Percentiles rank a stretch among this genome's conserved stretches.
Conservation (phyloP, 1,140 invertebrate genomes). For the Druon quercuslanigerum region DNA sequence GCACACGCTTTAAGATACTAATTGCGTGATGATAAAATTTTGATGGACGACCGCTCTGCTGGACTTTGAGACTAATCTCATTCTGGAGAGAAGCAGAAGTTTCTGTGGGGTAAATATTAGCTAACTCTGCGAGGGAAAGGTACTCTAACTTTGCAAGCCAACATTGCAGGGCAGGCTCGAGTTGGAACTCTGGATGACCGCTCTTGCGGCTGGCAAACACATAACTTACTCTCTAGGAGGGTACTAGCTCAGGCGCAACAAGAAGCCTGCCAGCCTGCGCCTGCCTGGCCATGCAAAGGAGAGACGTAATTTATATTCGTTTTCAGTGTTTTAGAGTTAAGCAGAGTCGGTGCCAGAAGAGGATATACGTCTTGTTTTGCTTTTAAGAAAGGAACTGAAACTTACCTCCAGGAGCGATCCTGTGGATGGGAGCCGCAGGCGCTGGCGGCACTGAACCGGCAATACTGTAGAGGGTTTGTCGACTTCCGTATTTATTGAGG, state of each 20-base stretch:
- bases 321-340: conserved; percentile 7
- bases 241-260: conserved; percentile 15
- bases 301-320: conserved; percentile 23
- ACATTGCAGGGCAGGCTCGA: background rate
- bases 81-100: background rate
- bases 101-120: conserved; percentile 19
- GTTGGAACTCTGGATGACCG: background rate
- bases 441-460: conserved; percentile 68
- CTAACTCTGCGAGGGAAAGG: background rate
- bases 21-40: too few species aligned
- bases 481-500: conserved; percentile 74
- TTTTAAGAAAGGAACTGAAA: conserved; percentile 39
- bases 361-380: conserved; percentile 22
- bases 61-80: background rate
- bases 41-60: background rate
- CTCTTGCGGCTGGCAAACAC: conserved; percentile 16
- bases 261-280: background rate
- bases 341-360: background rate
- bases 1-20: too few species aligned
- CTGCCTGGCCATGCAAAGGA: background rate
- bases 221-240: conserved; percentile 10
- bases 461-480: conserved; percentile 71
- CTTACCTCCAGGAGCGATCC: conserved; percentile 63
- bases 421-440: conserved; percentile 60
- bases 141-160: conserved; percentile 20